Evolutionary conservation across 2,113 vertebrate genomes (phyloP).

Genomic region (Morone chrysops): DNA sequence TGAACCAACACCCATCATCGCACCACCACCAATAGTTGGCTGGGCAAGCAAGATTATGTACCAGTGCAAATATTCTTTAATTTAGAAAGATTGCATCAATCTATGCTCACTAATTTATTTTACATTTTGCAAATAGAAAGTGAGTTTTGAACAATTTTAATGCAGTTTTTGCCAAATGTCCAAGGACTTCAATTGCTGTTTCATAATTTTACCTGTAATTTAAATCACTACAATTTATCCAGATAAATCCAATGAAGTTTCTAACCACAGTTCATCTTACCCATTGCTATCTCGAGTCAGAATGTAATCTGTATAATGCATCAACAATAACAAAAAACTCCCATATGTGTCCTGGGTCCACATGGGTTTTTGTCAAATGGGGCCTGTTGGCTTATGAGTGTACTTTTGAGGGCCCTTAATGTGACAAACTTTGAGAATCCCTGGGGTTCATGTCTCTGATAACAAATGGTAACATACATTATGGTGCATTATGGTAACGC

Average conservation of each 20-base stretch:
- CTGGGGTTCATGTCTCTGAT: slow-evolving; percentile 1
- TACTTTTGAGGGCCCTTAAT: slow-evolving; percentile 26
- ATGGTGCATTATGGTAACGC: slow-evolving; percentile 10
- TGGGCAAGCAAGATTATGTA: too few relatives aligned
- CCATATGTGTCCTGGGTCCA: slow-evolving; percentile 7
- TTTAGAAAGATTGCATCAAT: too few relatives aligned
- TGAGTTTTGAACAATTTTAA: too few relatives aligned
- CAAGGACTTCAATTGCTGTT: too few relatives aligned
- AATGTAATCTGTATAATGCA: background rate
- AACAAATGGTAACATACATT: slow-evolving; percentile 18
- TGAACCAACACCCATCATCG: too few relatives aligned
- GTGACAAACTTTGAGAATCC: slow-evolving; percentile 33
- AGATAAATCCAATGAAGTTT: background rate
- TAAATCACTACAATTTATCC: background rate
- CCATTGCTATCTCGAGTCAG: background rate
- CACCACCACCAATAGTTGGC: too few relatives aligned
- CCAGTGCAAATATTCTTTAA: too few relatives aligned
- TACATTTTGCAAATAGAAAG: too few relatives aligned
- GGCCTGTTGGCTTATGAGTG: slow-evolving; percentile 20
- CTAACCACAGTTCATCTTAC: slow-evolving; percentile 1
- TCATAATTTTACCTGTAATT: too few relatives aligned
- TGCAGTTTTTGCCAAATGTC: too few relatives aligned
- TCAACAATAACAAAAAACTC: slow-evolving; percentile 16
- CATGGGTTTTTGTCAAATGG: slow-evolving; percentile 32
- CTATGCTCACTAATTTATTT: too few relatives aligned